phyloP scores from a whole-genome alignment of 2,113 vertebrate species.

The Scolopax mira region DNA sequence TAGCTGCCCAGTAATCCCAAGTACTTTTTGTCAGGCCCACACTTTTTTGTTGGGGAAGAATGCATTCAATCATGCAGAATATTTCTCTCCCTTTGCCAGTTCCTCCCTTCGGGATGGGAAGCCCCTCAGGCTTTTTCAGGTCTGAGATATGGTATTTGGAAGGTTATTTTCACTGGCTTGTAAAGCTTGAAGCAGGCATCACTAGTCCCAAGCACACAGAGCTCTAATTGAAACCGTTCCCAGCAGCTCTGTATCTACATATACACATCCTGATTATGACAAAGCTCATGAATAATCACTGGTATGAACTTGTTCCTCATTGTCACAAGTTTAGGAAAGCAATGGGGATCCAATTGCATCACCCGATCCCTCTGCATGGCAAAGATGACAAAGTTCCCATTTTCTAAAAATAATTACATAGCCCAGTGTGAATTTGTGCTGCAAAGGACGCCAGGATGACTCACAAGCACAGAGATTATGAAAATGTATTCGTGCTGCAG shows the following conservation, averaged over 20 bases:
- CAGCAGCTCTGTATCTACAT: conserved; percentile 49
- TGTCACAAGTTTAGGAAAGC: conserved; percentile 56
- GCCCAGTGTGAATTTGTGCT: conserved; percentile 61
- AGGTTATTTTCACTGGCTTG: background rate
- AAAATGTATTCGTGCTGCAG: conserved; percentile 56
- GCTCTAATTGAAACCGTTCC: conserved; percentile 49
- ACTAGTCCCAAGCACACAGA: conserved; percentile 7
- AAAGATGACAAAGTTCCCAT: conserved; percentile 66
- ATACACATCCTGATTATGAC: conserved; percentile 64
- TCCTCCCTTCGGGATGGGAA: conserved; percentile 11
- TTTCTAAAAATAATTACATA: conserved; percentile 66
- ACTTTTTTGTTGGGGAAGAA: background rate
- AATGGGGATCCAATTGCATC: conserved; percentile 55
- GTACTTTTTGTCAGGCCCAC: background rate
- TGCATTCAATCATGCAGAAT: background rate
- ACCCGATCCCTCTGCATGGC: conserved; percentile 31
- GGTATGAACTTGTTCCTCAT: conserved; percentile 52
- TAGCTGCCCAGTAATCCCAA: conserved; percentile 2
- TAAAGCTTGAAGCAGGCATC: conserved; percentile 10
- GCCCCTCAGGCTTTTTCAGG: conserved; percentile 2
- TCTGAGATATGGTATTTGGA: background rate
- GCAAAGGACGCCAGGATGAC: conserved; percentile 20
- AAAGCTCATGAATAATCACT: conserved; percentile 69
- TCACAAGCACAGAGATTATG: conserved; percentile 56
- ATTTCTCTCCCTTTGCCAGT: background rate